Evolutionary conservation across 2,113 vertebrate genomes (phyloP).

Genomic region (Grammomys dolichurus): DNA sequence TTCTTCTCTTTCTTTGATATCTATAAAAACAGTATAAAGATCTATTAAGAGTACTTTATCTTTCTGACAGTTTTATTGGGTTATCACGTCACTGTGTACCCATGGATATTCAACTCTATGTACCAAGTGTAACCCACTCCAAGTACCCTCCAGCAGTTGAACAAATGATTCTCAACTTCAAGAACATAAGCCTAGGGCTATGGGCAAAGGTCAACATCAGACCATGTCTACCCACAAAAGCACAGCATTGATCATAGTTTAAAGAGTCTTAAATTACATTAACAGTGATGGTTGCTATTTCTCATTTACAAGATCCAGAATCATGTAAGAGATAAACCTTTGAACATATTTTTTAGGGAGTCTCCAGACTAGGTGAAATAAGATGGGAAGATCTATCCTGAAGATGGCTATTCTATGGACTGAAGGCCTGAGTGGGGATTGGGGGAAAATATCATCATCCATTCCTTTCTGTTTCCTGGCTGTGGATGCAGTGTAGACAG

Average conservation of each 20-base stretch:
- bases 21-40: not conserved
- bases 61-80: not conserved
- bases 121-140: not conserved
- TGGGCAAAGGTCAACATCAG: not conserved
- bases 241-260: not conserved
- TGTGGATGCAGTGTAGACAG: not conserved
- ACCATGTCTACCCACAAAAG: not conserved
- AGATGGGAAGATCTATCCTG: not conserved
- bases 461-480: not conserved
- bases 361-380: not conserved
- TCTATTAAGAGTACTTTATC: not conserved
- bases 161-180: not conserved
- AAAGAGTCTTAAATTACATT: not conserved
- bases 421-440: not conserved
- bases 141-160: not conserved
- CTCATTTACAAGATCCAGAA: not conserved
- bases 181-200: not conserved
- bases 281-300: not conserved
- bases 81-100: not conserved
- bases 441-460: too few species aligned
- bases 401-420: not conserved
- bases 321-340: not conserved
- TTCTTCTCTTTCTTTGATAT: slow-evolving; percentile 28
- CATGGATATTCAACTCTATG: not conserved
- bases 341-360: not conserved